Evolutionary conservation across 2,888 invertebrate species (phyloP).

Genomic region (Pristionchus exspectatus): DNA sequence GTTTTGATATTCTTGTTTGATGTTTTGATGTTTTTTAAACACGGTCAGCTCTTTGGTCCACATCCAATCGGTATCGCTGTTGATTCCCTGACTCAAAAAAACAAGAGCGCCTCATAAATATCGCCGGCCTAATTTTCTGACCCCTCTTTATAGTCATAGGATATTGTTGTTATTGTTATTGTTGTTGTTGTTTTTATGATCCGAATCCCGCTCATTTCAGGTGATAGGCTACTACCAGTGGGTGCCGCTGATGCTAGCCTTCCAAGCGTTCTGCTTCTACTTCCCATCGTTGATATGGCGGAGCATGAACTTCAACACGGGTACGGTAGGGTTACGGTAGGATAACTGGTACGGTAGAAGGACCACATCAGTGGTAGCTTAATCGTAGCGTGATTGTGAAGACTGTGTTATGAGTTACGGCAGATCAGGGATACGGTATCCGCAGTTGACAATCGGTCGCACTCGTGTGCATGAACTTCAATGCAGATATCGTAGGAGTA

Average conservation of each 20-base stretch:
- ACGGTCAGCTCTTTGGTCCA: too few species aligned
- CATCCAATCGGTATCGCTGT: too few species aligned
- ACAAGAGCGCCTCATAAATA: too few species aligned
- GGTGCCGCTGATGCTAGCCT: conserved; percentile 73
- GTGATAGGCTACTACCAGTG: conserved; percentile 73
- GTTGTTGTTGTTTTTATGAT: neutral
- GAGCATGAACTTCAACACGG: conserved; percentile 71
- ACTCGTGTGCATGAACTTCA: too few species aligned
- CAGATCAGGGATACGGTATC: too few species aligned
- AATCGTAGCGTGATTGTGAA: neutral
- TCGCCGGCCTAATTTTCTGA: too few species aligned
- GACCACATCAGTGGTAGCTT: neutral
- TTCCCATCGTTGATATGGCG: conserved; percentile 77
- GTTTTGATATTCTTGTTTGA: neutral
- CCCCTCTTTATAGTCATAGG: too few species aligned
- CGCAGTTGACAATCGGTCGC: conserved; percentile 16
- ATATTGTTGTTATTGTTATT: neutral
- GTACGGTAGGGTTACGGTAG: conserved; percentile 56
- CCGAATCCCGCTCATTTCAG: conserved; percentile 33
- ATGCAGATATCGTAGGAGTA: too few species aligned
- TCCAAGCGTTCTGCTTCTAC: conserved; percentile 77
- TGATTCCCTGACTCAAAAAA: too few species aligned
- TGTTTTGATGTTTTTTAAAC: too few species aligned
- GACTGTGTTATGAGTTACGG: too few species aligned
- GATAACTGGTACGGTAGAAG: neutral